Evolutionary conservation across 2,797 vertebrate species (phyloP).

Genomic region (Argentina silus): DNA sequence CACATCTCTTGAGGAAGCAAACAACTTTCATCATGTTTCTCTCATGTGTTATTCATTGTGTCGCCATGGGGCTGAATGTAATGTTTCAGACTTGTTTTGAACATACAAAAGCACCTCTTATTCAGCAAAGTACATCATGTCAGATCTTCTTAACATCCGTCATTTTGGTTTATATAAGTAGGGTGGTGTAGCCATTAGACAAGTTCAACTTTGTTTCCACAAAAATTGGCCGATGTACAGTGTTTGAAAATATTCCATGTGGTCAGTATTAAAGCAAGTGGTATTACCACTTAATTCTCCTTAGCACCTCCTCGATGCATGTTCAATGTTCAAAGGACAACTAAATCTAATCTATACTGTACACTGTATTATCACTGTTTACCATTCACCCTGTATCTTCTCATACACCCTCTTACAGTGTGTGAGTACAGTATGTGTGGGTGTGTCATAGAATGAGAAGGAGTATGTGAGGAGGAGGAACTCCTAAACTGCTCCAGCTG

Average conservation of each 20-base stretch:
- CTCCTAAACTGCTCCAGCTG: conserved; percentile 1
- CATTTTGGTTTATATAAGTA: not conserved
- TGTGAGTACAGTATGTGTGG: not conserved
- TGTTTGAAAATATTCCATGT: conserved; percentile 1
- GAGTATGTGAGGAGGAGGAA: conserved; percentile 3
- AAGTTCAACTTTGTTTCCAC: not conserved
- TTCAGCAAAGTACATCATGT: conserved; percentile 29
- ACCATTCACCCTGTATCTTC: too few relatives aligned
- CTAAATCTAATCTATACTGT: too few relatives aligned
- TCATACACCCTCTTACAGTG: not conserved
- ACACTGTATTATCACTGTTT: too few relatives aligned
- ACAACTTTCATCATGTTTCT: conserved; percentile 50
- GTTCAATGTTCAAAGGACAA: too few relatives aligned
- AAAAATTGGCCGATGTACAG: not conserved
- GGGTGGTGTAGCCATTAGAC: not conserved
- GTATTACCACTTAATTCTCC: too few relatives aligned
- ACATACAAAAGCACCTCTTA: conserved; percentile 29
- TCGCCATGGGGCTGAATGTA: not conserved
- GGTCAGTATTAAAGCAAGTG: not conserved
- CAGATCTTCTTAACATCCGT: conserved; percentile 55
- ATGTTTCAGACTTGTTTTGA: conserved; percentile 21
- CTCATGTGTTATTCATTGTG: conserved; percentile 66
- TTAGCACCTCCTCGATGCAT: too few relatives aligned
- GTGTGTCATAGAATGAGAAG: not conserved
- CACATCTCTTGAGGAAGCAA: conserved; percentile 50